phyloP scores from a whole-genome alignment of 2,888 invertebrate species.

The Cyclophora albipunctata region DNA sequence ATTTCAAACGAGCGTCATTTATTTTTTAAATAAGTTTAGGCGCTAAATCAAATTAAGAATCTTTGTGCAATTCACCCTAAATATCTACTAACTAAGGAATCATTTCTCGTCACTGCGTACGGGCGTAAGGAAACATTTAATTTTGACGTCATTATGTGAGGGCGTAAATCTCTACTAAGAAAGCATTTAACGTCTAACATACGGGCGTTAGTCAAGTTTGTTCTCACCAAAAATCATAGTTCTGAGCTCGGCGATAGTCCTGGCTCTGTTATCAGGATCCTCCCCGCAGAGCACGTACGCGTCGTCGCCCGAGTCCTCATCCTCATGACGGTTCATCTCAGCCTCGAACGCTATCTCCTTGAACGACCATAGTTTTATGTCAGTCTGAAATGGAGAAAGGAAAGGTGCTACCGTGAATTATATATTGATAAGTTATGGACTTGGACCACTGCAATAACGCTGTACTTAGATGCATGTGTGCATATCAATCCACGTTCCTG shows the following conservation, averaged over 20 bases:
- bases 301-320: slow-evolving; percentile 49
- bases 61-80: too few species aligned
- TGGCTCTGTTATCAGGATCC: slow-evolving; percentile 32
- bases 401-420: background rate
- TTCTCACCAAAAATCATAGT: slow-evolving; percentile 57
- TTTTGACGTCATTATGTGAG: too few species aligned
- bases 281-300: slow-evolving; percentile 52
- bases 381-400: slow-evolving; percentile 18
- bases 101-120: too few species aligned
- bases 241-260: slow-evolving; percentile 43
- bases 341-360: slow-evolving; percentile 59
- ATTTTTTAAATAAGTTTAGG: too few species aligned
- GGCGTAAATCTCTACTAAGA: too few species aligned
- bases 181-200: too few species aligned
- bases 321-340: slow-evolving; percentile 53
- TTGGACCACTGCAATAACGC: background rate
- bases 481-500: background rate
- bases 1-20: too few species aligned
- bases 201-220: background rate
- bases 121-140: too few species aligned
- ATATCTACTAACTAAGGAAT: too few species aligned
- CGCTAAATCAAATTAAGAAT: too few species aligned
- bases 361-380: slow-evolving; percentile 39
- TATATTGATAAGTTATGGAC: background rate
- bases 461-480: background rate